phyloP scores from a whole-genome alignment of 2,113 vertebrate species.

The Pseudopipra pipra region DNA sequence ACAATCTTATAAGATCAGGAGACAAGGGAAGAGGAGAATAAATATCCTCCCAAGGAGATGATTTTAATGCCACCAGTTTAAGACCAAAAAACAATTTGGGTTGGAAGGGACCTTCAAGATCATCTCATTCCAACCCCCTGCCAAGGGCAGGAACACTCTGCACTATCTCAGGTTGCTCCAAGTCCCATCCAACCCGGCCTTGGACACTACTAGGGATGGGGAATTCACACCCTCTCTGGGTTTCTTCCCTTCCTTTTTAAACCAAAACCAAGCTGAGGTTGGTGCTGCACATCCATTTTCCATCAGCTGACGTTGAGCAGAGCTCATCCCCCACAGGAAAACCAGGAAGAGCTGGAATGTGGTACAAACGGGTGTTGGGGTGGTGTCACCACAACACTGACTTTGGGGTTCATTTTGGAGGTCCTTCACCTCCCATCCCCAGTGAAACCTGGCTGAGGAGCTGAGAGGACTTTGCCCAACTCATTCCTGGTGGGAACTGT shows the following conservation, averaged over 20 bases:
- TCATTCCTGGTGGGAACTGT: not conserved
- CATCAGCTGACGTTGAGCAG: not conserved
- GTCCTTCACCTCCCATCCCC: not conserved
- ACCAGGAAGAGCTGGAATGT: not conserved
- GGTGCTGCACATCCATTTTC: not conserved
- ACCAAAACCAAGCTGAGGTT: not conserved
- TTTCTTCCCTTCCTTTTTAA: not conserved
- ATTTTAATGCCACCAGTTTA: not conserved
- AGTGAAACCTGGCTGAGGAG: not conserved
- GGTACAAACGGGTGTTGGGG: not conserved
- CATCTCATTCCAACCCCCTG: not conserved
- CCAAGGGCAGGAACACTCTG: not conserved
- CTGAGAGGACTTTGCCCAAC: not conserved
- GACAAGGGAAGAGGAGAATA: not conserved
- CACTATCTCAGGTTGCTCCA: not conserved
- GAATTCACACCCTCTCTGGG: not conserved
- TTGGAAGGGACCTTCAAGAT: not conserved
- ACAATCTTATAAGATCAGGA: not conserved
- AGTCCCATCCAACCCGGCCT: not conserved
- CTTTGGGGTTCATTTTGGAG: not conserved
- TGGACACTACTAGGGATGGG: not conserved
- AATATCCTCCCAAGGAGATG: not conserved
- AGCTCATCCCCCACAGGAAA: fast-evolving
- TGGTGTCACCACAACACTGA: not conserved
- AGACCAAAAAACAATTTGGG: not conserved